Conservation (phyloP, 1,140 invertebrate species). For the Habropoda laboriosa region DNA sequence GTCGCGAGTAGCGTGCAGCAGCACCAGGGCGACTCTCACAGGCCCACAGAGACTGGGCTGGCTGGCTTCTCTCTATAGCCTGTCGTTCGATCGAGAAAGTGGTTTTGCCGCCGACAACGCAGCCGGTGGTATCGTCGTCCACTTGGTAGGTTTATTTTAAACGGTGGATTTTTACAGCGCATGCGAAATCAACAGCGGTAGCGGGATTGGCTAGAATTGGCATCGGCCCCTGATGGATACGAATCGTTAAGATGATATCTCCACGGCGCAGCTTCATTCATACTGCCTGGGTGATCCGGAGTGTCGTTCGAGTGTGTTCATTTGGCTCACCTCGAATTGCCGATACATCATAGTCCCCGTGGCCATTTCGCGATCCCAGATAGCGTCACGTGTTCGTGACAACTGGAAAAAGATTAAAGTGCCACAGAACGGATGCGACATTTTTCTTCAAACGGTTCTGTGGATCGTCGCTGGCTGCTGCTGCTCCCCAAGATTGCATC, state of each 20-base stretch:
- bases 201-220: slow-evolving; percentile 31
- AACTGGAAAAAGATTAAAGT: slow-evolving; percentile 23
- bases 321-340: slow-evolving; percentile 37
- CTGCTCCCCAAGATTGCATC: slow-evolving; percentile 5
- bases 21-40: not conserved
- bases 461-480: no score
- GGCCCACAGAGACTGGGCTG: no score
- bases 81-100: not conserved
- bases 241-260: slow-evolving; percentile 50
- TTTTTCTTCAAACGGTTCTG: slow-evolving; percentile 9
- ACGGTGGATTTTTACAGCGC: not conserved
- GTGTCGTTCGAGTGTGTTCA: slow-evolving; percentile 29
- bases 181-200: slow-evolving; percentile 19
- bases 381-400: slow-evolving; percentile 28
- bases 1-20: not conserved
- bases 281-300: slow-evolving; percentile 29
- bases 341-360: slow-evolving; percentile 26
- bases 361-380: slow-evolving; percentile 11
- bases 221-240: slow-evolving; percentile 37
- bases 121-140: not conserved
- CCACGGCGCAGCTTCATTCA: not conserved
- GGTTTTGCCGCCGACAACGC: not conserved
- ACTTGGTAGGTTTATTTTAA: slow-evolving; percentile 4
- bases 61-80: no score
- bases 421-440: slow-evolving; percentile 12